These are phyloP conservation scores for Epizoanthus scotinus DNA, from an alignment of 92 coral and sea anemone genomes.

Conservation along the genomic window DNA sequence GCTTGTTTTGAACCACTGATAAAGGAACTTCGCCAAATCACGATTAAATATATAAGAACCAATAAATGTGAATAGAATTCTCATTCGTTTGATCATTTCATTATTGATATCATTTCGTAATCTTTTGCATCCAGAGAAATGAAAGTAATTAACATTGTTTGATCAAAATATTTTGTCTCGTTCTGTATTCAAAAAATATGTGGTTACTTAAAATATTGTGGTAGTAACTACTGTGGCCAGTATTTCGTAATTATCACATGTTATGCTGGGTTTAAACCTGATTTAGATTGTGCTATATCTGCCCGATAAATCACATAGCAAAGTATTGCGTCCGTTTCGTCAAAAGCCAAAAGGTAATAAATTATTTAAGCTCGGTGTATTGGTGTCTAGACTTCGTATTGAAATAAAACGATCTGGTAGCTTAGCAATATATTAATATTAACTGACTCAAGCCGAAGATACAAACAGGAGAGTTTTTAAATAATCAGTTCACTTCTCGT, in stretches of 20 bases:
- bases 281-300: not conserved
- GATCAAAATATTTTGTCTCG: not conserved
- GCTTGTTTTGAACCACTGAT: not conserved
- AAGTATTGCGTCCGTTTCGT: not conserved
- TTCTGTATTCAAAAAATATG: not conserved
- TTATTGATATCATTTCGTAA: not conserved
- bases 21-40: not conserved
- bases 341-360: not conserved
- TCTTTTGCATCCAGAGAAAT: not conserved
- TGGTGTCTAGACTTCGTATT: constrained; percentile 38
- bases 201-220: not conserved
- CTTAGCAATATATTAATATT: constrained; percentile 17
- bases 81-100: not conserved
- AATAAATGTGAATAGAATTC: not conserved
- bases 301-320: not conserved
- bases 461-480: constrained; percentile 13
- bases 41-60: not conserved
- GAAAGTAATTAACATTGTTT: not conserved
- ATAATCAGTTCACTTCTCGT: not conserved
- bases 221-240: not conserved
- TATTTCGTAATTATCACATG: not conserved
- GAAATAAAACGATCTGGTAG: not conserved
- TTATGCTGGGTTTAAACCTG: not conserved
- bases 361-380: constrained; percentile 6
- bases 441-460: not conserved